phyloP scores from a whole-genome alignment of 1,140 invertebrate genomes.

The Drusus annulatus region DNA sequence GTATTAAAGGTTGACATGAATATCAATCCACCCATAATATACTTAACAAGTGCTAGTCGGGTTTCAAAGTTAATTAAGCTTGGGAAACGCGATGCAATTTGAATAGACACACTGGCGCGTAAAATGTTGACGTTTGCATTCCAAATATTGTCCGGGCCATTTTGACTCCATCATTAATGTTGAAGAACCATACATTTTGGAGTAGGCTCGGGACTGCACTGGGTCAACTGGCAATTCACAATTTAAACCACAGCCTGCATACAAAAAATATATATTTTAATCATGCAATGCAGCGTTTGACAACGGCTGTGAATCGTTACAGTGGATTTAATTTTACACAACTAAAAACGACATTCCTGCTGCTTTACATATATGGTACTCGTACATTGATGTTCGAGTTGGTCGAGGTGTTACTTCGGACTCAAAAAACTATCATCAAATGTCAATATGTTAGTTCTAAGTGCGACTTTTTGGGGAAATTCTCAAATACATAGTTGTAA shows the following conservation, averaged over 20 bases:
- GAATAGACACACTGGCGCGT: background rate
- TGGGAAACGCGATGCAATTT: too few relatives aligned
- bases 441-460: background rate
- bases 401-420: too few relatives aligned
- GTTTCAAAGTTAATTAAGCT: too few relatives aligned
- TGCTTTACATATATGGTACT: background rate
- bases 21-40: too few relatives aligned
- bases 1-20: too few relatives aligned
- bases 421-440: too few relatives aligned
- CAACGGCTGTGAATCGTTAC: background rate
- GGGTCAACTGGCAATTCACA: conserved; percentile 33
- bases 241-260: conserved; percentile 12
- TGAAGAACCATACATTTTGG: conserved; percentile 44
- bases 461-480: background rate
- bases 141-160: background rate
- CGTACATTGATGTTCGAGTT: background rate
- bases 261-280: conserved; percentile 41
- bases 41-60: too few relatives aligned
- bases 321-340: too few relatives aligned
- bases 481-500: background rate
- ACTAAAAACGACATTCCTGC: background rate
- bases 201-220: conserved; percentile 2
- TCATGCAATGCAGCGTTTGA: conserved; percentile 20
- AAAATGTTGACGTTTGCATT: conserved; percentile 13
- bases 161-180: conserved; percentile 22